Conservation (phyloP, 2,113 vertebrate genomes). For the Chloroceryle aenea region DNA sequence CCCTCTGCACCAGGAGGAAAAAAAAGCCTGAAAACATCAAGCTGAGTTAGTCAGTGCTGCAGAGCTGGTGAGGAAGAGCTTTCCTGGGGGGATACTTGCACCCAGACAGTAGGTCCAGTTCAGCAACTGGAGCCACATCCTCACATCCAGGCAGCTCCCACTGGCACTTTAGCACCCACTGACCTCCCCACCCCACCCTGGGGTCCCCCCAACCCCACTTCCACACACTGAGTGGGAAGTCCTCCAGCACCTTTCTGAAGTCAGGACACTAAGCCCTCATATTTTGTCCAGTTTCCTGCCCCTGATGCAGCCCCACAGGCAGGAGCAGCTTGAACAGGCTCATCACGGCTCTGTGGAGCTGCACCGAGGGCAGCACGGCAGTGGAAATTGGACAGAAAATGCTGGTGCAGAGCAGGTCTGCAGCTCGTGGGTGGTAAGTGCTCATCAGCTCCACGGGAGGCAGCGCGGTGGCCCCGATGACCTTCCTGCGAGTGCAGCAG, state of each 20-base stretch:
- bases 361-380: rapidly evolving
- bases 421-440: not conserved
- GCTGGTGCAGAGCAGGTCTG: not conserved
- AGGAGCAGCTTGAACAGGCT: not conserved
- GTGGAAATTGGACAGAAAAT: rapidly evolving
- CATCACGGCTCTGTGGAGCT: rapidly evolving
- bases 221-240: rapidly evolving
- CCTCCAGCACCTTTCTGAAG: rapidly evolving
- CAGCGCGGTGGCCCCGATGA: rapidly evolving
- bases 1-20: not conserved
- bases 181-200: rapidly evolving
- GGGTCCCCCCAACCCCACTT: rapidly evolving
- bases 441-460: rapidly evolving
- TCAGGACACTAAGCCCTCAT: rapidly evolving
- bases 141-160: rapidly evolving
- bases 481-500: rapidly evolving
- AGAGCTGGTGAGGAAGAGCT: not conserved
- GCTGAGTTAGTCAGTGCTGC: not conserved
- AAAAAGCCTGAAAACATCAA: not conserved
- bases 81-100: not conserved
- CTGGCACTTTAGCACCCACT: rapidly evolving
- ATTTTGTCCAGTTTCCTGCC: not conserved
- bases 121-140: not conserved
- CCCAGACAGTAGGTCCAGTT: rapidly evolving
- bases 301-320: not conserved